A percentile compares a stretch with the other conserved stretches of the same genome.
These are phyloP conservation scores for Melipona quadrifasciata DNA, from an alignment of 1,140 invertebrate genomes.

Conservation along the genomic window DNA sequence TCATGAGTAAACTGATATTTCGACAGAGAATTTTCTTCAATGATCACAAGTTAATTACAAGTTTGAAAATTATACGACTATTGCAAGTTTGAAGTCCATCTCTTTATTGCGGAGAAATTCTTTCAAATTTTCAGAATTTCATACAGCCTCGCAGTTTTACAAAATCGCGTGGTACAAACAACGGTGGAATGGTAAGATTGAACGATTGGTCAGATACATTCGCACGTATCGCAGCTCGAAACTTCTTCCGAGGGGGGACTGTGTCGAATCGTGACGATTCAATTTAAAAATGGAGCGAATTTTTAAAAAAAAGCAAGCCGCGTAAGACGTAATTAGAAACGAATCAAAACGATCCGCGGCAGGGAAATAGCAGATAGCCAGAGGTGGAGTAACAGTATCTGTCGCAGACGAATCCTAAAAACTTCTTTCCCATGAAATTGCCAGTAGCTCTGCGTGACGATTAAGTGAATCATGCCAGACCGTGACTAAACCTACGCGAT, in stretches of 20 bases:
- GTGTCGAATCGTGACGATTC: neutral
- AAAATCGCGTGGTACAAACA: no score
- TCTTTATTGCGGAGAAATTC: no score
- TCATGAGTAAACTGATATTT: no score
- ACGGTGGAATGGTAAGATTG: no score
- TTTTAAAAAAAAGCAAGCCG: neutral
- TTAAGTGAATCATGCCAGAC: slow-evolving; percentile 7
- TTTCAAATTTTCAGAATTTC: no score
- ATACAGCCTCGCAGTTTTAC: no score
- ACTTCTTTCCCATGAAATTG: slow-evolving; percentile 3
- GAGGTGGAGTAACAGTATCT: neutral
- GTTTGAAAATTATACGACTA: no score
- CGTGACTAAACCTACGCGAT: neutral
- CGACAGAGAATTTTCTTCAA: no score
- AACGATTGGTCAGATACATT: no score
- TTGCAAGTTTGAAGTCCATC: no score
- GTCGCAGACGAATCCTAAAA: neutral
- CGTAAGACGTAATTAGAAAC: neutral
- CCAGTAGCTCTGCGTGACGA: slow-evolving; percentile 5
- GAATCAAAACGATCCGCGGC: neutral
- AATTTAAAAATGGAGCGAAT: neutral
- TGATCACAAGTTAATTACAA: no score
- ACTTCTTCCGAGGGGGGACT: neutral
- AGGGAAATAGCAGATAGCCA: neutral
- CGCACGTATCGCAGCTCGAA: no score